Evolutionary conservation across 2,797 vertebrate species (phyloP).

Genomic region (Podarcis lilfordi): DNA sequence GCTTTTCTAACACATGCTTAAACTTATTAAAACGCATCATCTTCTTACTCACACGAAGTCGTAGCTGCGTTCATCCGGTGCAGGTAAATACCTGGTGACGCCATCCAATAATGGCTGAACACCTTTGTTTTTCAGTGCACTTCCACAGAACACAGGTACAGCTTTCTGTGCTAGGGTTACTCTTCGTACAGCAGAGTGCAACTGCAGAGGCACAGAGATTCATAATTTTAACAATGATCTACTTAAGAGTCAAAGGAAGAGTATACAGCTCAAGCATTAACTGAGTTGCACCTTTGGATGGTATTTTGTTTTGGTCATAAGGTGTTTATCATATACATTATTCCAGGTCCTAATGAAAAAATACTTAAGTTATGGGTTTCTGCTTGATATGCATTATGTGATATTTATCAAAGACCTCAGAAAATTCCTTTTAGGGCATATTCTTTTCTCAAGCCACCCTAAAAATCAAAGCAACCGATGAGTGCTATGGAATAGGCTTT

Average conservation of each 20-base stretch:
- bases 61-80: constrained; percentile 86
- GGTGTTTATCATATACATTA: neutral
- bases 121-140: constrained; percentile 93
- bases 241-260: neutral
- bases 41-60: constrained; percentile 88
- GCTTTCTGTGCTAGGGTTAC: constrained; percentile 88
- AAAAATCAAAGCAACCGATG: neutral
- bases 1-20: neutral
- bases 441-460: neutral
- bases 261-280: neutral
- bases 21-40: neutral
- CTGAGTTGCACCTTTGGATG: neutral
- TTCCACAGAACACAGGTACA: constrained; percentile 94
- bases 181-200: constrained; percentile 87
- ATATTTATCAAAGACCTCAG: neutral
- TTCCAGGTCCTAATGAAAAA: neutral
- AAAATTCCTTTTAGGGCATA: neutral
- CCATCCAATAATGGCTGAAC: constrained; percentile 94
- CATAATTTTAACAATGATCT: neutral
- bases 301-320: neutral
- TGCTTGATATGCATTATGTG: neutral
- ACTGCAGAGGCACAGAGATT: constrained; percentile 71
- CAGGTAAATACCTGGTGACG: constrained; percentile 88
- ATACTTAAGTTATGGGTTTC: neutral
- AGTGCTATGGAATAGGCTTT: neutral